Conservation (phyloP, 2,888 invertebrate genomes). For the Xestoiulus laeticollis region DNA sequence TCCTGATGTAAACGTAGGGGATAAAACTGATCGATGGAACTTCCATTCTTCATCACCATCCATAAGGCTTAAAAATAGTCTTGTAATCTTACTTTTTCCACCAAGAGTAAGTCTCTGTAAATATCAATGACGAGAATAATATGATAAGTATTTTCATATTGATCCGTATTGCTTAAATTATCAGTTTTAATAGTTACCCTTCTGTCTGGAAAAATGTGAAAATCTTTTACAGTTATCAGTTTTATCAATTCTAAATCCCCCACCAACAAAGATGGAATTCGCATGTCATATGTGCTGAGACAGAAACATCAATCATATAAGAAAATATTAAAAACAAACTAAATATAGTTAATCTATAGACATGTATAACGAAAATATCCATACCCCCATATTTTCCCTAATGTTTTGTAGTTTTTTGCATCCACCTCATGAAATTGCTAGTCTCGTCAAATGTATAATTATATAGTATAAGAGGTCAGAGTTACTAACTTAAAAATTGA, state of each 20-base stretch:
- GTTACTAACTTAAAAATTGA: too few relatives aligned
- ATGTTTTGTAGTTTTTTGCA: neutral
- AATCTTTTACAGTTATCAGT: constrained; percentile 23
- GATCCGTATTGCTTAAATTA: too few relatives aligned
- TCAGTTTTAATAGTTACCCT: constrained; percentile 10
- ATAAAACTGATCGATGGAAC: constrained; percentile 36
- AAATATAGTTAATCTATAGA: too few relatives aligned
- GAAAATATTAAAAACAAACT: neutral
- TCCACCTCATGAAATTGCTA: neutral
- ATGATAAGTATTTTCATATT: neutral
- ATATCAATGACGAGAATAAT: too few relatives aligned
- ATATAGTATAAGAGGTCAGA: too few relatives aligned
- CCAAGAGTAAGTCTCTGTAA: neutral
- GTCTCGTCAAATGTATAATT: neutral
- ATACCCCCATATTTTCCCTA: constrained; percentile 48
- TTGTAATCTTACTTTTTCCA: neutral
- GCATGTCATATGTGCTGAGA: constrained; percentile 9
- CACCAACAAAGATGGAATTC: constrained; percentile 23
- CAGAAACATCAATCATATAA: neutral
- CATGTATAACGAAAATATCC: neutral
- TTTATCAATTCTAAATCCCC: constrained; percentile 40
- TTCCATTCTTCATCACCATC: constrained; percentile 51
- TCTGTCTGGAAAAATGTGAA: constrained; percentile 40
- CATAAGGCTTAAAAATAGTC: neutral
- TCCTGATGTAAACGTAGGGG: constrained; percentile 53